phyloP scores from a whole-genome alignment of 2,797 vertebrate genomes.

The Eulemur coronatus region DNA sequence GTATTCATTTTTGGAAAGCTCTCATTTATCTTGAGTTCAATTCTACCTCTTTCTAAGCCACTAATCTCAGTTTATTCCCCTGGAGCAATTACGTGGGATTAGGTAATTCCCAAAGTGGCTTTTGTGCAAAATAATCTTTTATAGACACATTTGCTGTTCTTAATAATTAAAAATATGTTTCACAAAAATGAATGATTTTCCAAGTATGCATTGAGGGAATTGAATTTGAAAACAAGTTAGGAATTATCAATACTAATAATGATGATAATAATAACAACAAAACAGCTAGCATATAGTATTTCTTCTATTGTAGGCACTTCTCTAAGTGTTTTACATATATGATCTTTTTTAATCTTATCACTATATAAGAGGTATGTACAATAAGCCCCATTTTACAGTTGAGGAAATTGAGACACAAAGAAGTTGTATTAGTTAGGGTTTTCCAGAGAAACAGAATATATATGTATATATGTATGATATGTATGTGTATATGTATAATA shows the following conservation, averaged over 20 bases:
- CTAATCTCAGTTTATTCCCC: conserved; percentile 18
- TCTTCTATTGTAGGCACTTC: neutral
- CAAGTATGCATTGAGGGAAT: neutral
- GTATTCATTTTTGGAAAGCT: neutral
- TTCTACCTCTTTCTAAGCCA: neutral
- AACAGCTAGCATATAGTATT: neutral
- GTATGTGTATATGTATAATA: too few relatives aligned
- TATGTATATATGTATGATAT: too few relatives aligned
- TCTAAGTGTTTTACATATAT: neutral
- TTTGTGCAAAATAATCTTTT: conserved; percentile 27
- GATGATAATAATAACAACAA: neutral
- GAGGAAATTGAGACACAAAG: neutral
- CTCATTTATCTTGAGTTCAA: conserved; percentile 8
- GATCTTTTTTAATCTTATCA: neutral
- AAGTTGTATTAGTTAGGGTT: neutral
- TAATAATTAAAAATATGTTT: conserved; percentile 2
- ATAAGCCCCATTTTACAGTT: neutral
- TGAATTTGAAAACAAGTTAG: neutral
- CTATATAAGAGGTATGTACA: neutral
- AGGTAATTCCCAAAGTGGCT: conserved; percentile 10
- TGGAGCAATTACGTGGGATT: neutral
- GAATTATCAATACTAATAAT: neutral
- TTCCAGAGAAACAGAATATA: neutral
- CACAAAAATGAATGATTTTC: neutral
- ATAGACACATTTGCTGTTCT: neutral